Conservation (phyloP, 2,113 vertebrate genomes). For the Piaya cayana region DNA sequence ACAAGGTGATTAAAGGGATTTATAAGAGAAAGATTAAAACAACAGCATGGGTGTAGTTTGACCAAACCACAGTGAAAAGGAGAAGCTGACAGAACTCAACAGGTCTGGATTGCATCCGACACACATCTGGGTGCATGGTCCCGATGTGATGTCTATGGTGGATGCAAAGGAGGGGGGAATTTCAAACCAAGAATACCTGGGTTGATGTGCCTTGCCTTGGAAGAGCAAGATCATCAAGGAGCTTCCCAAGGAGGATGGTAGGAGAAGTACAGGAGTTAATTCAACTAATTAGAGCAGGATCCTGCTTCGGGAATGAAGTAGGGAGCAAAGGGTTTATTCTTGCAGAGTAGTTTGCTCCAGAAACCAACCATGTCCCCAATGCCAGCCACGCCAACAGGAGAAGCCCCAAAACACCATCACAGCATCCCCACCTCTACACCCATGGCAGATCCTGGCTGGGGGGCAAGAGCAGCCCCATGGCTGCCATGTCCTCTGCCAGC, state of each 20-base stretch:
- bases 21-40: background rate
- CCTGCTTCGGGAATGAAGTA: background rate
- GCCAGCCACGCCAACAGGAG: background rate
- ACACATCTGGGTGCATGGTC: accelerated
- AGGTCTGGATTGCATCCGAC: accelerated
- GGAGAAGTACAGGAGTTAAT: background rate
- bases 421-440: background rate
- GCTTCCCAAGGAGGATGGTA: background rate
- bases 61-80: background rate
- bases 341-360: background rate
- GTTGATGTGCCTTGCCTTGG: background rate
- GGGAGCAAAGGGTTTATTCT: background rate
- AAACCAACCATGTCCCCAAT: background rate
- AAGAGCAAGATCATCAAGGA: background rate
- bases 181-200: background rate
- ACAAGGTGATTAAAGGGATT: background rate
- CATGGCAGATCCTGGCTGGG: accelerated
- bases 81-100: background rate
- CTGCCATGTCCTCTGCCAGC: accelerated
- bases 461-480: background rate
- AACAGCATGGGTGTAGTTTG: background rate
- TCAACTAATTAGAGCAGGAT: background rate
- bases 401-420: background rate
- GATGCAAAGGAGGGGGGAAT: background rate
- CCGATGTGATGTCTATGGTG: accelerated